phyloP scores from a whole-genome alignment of 92 coral and sea anemone species.

The Porites rus region DNA sequence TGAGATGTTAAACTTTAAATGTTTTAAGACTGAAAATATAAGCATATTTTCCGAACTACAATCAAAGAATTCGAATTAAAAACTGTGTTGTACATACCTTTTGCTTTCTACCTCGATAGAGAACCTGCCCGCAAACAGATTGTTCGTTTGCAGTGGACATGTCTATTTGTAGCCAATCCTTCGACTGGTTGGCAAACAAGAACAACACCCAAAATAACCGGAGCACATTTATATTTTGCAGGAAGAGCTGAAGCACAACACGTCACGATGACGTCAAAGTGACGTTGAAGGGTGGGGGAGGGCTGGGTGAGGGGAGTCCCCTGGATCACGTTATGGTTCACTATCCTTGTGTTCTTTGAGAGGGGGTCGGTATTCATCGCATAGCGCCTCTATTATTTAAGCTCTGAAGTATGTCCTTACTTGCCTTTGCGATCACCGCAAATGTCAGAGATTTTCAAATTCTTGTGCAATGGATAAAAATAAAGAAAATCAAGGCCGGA shows the following conservation, averaged over 20 bases:
- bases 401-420: no score
- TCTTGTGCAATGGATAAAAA: no score
- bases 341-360: no score
- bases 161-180: neutral
- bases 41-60: no score
- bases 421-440: no score
- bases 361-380: no score
- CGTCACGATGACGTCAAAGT: constrained; percentile 18
- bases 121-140: constrained; percentile 17
- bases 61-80: no score
- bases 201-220: constrained; percentile 6
- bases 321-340: neutral
- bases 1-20: no score
- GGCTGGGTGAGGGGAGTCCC: constrained; percentile 49
- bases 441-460: no score
- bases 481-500: neutral
- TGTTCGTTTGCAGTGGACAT: constrained; percentile 22
- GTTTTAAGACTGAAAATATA: no score
- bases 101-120: constrained; percentile 15
- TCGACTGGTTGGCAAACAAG: neutral
- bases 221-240: neutral
- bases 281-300: neutral
- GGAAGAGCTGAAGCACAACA: constrained; percentile 9
- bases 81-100: constrained; percentile 6
- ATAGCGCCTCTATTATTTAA: no score